These are phyloP conservation scores for Erebia epiphron DNA, from an alignment of 2,888 invertebrate species.

Conservation along the genomic window DNA sequence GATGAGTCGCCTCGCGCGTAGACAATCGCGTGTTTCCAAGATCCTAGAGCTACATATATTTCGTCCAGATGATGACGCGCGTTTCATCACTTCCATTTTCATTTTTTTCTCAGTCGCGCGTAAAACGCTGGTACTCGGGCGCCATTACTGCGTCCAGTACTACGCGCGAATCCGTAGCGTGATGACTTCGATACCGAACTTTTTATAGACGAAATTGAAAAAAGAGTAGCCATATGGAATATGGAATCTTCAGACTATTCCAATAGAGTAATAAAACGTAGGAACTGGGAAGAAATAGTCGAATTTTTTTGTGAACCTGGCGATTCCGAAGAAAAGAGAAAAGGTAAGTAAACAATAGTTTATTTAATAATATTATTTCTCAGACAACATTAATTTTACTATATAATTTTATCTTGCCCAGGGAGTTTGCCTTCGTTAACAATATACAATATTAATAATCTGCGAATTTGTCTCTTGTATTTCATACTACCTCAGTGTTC, in stretches of 20 bases:
- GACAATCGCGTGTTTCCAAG: background rate
- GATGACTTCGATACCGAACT: conserved; percentile 13
- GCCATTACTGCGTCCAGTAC: conserved; percentile 9
- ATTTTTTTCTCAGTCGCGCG: too few species aligned
- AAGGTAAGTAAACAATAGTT: background rate
- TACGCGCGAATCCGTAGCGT: background rate
- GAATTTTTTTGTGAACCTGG: conserved; percentile 7
- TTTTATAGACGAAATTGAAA: conserved; percentile 14
- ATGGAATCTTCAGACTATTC: conserved; percentile 3
- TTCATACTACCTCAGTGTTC: background rate
- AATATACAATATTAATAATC: too few species aligned
- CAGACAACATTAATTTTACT: background rate
- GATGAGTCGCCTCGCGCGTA: background rate
- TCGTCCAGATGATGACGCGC: background rate
- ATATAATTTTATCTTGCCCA: background rate
- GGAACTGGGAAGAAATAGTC: conserved; percentile 5
- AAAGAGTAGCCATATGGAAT: conserved; percentile 4
- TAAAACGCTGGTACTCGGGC: background rate
- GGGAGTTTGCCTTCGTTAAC: background rate
- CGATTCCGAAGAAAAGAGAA: conserved; percentile 6
- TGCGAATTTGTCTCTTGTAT: background rate
- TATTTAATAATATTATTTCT: background rate
- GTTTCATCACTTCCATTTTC: background rate
- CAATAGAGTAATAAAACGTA: conserved; percentile 1
- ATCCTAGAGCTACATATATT: background rate